Conservation (phyloP, 2,888 invertebrate species). For the Mythimna lalbum region DNA sequence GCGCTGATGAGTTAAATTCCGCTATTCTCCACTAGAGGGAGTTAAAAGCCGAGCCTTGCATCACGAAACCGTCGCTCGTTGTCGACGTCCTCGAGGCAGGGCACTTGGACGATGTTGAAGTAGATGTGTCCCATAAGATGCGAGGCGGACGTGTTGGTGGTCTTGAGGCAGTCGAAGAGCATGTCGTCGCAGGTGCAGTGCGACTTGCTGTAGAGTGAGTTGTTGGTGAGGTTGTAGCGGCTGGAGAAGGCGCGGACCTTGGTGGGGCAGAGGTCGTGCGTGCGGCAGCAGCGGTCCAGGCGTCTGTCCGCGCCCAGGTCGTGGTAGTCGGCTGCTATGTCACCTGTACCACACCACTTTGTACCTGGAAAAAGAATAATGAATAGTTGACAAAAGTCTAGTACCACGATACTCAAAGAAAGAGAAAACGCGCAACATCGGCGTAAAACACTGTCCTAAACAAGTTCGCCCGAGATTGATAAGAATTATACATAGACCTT, state of each 20-base stretch:
- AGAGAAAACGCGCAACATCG: no score
- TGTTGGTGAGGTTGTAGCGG: slow-evolving; percentile 96
- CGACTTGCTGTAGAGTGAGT: slow-evolving; percentile 96
- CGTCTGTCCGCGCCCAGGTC: slow-evolving; percentile 94
- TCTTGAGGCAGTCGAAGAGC: slow-evolving; percentile 95
- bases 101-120: slow-evolving; percentile 95
- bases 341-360: slow-evolving; percentile 98
- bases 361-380: slow-evolving; percentile 91
- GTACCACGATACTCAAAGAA: not conserved
- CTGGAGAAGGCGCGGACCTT: slow-evolving; percentile 93
- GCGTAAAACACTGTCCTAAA: no score
- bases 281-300: slow-evolving; percentile 96
- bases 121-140: slow-evolving; percentile 95
- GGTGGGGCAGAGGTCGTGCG: slow-evolving; percentile 97
- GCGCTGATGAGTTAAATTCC: slow-evolving; percentile 76
- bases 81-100: slow-evolving; percentile 92
- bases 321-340: slow-evolving; percentile 95
- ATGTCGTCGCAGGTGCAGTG: slow-evolving; percentile 97
- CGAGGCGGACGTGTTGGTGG: slow-evolving; percentile 93
- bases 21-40: slow-evolving; percentile 72
- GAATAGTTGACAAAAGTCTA: not conserved
- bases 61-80: slow-evolving; percentile 85
- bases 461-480: no score
- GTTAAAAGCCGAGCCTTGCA: slow-evolving; percentile 89
- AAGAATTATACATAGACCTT: no score